A percentile compares a stretch with the other conserved stretches of the same genome.
These are phyloP conservation scores for Tragelaphus eurycerus DNA, from an alignment of 2,797 vertebrate species.

Conservation along the genomic window DNA sequence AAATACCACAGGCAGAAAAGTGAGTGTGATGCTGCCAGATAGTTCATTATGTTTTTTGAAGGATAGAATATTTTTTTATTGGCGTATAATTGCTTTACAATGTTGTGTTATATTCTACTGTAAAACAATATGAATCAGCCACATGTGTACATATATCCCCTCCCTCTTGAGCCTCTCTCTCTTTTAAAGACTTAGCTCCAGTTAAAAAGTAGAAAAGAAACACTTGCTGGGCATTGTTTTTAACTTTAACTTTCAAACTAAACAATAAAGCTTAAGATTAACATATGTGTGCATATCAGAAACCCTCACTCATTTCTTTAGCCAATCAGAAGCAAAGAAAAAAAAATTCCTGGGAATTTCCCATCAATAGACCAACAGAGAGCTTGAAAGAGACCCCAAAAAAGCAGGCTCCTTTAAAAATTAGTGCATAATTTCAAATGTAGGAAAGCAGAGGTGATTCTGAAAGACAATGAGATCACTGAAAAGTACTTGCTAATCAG, in stretches of 20 bases:
- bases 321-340: not conserved
- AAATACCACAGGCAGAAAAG: not conserved
- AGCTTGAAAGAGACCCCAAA: not conserved
- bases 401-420: not conserved
- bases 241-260: not conserved
- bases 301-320: not conserved
- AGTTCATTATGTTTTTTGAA: not conserved
- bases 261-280: not conserved
- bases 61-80: not conserved
- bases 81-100: not conserved
- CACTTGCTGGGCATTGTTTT: not conserved
- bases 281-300: not conserved
- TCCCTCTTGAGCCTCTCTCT: not conserved
- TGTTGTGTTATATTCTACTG: not conserved
- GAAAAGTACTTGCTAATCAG: slow-evolving; percentile 50
- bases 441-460: not conserved
- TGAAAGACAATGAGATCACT: slow-evolving; percentile 20
- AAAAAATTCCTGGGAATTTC: not conserved
- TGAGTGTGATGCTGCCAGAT: not conserved
- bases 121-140: not conserved
- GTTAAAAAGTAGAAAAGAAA: not conserved
- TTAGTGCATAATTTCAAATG: not conserved
- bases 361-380: not conserved
- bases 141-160: not conserved
- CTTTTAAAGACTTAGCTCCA: not conserved